Percentiles rank a stretch among this genome's conserved stretches.
Evolutionary conservation across 2,797 vertebrate species (phyloP).

Genomic region (Enteromius trimaculatus): DNA sequence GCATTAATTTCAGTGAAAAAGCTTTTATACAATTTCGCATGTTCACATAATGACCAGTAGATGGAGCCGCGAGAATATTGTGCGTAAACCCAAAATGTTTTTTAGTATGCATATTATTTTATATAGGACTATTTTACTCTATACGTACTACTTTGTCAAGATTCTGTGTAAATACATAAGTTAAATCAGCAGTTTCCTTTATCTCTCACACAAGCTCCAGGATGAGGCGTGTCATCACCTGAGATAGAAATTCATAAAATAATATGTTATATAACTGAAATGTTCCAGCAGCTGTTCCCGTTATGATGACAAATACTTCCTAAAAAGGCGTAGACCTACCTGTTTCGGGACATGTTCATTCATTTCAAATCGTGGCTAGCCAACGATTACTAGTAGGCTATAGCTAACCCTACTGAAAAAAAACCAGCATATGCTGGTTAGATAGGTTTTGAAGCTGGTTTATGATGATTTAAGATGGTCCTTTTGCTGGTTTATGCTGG

Average conservation of each 20-base stretch:
- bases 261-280: too few relatives aligned
- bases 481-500: too few relatives aligned
- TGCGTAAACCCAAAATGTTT: background rate
- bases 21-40: background rate
- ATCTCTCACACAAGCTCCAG: background rate
- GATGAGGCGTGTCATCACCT: background rate
- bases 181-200: background rate
- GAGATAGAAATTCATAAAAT: too few relatives aligned
- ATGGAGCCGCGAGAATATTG: background rate
- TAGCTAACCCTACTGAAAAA: too few relatives aligned
- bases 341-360: background rate
- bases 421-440: too few relatives aligned
- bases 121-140: background rate
- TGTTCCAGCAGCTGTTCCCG: background rate
- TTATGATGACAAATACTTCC: background rate
- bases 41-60: slow-evolving; percentile 1
- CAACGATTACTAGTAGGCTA: too few relatives aligned
- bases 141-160: background rate
- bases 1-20: background rate
- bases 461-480: too few relatives aligned
- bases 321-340: too few relatives aligned
- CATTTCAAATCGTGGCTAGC: background rate
- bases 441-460: too few relatives aligned
- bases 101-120: background rate
- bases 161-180: background rate